Evolutionary conservation across 2,797 vertebrate species (phyloP).

Genomic region (Rhinella marina): DNA sequence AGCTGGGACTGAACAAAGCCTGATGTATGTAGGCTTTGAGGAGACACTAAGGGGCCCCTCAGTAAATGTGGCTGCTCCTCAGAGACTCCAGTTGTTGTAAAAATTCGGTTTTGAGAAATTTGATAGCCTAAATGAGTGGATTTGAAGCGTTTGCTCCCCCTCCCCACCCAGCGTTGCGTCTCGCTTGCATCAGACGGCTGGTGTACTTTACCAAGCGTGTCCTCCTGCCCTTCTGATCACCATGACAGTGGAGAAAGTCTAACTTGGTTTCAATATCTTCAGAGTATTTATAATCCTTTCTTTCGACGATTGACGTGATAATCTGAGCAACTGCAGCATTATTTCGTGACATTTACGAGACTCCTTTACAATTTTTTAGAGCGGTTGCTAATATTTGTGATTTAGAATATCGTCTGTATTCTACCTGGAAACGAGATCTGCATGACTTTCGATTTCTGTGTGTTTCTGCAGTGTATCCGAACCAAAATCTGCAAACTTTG

Average conservation of each 20-base stretch:
- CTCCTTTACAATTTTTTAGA: too few species aligned
- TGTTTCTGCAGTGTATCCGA: too few species aligned
- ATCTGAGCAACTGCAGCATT: too few species aligned
- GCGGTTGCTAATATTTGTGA: too few species aligned
- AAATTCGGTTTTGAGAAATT: background rate
- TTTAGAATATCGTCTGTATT: too few species aligned
- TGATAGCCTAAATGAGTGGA: background rate
- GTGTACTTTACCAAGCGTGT: background rate
- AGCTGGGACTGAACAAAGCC: background rate
- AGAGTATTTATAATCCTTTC: too few species aligned
- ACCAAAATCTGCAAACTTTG: too few species aligned
- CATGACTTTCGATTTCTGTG: too few species aligned
- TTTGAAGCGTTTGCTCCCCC: background rate
- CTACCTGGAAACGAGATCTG: too few species aligned
- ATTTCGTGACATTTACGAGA: too few species aligned
- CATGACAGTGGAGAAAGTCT: background rate
- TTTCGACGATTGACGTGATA: too few species aligned
- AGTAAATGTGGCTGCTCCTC: background rate
- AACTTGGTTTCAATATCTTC: background rate
- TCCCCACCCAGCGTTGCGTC: background rate
- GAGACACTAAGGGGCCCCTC: background rate
- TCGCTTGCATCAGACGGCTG: background rate
- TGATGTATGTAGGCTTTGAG: too few species aligned
- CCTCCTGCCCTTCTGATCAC: background rate
- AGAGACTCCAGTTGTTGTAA: background rate